phyloP scores from a whole-genome alignment of 2,113 vertebrate genomes.

The Limnothrissa miodon region DNA sequence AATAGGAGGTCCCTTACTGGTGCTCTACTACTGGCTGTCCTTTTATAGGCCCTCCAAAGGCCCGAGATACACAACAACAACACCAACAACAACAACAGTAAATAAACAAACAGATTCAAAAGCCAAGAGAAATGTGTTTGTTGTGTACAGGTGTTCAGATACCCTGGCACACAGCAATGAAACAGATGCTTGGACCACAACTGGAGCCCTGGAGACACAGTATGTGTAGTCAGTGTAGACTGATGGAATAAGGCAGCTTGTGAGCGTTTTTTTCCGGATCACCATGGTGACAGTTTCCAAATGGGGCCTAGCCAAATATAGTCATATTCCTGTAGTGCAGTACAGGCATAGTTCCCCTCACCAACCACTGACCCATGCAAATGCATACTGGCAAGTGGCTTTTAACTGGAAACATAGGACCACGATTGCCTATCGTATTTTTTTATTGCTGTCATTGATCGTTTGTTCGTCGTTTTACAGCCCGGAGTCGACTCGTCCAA shows the following conservation, averaged over 20 bases:
- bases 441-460: not conserved
- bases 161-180: not conserved
- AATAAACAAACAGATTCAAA: not conserved
- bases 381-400: not conserved
- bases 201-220: not conserved
- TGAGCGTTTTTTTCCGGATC: not conserved
- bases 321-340: not conserved
- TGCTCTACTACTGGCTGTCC: slow-evolving; percentile 45
- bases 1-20: slow-evolving; percentile 32
- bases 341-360: not conserved
- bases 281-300: not conserved
- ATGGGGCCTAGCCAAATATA: not conserved
- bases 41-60: slow-evolving; percentile 62
- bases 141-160: not conserved
- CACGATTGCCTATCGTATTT: slow-evolving; percentile 10
- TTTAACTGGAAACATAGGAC: slow-evolving; percentile 8
- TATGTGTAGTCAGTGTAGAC: not conserved
- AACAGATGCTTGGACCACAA: not conserved
- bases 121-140: not conserved
- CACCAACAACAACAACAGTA: no score
- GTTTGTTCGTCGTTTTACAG: not conserved
- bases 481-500: not conserved
- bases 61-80: slow-evolving; percentile 23
- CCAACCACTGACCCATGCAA: slow-evolving; percentile 3
- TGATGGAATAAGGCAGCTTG: not conserved